Percentiles rank a stretch among this genome's conserved stretches.
Evolutionary conservation across 1,140 invertebrate genomes (phyloP).

Genomic region (Adoxophyes honmai): DNA sequence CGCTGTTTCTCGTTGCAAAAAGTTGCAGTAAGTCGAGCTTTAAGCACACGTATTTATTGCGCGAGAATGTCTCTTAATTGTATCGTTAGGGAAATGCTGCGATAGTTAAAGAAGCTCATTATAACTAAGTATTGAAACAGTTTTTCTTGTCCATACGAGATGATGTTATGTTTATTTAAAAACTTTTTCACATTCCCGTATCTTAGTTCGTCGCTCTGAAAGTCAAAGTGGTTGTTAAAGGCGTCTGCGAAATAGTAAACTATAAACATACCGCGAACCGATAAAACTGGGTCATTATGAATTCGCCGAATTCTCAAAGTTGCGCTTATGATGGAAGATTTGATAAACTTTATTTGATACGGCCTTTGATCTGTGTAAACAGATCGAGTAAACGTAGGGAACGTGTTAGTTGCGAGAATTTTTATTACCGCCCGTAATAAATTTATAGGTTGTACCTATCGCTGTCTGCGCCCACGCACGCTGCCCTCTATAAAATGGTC

Average conservation of each 20-base stretch:
- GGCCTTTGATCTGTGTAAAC: slow-evolving; percentile 71
- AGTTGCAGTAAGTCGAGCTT: neutral
- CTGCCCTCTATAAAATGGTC: slow-evolving; percentile 48
- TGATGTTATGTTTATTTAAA: neutral
- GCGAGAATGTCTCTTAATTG: neutral
- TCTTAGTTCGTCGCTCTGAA: neutral
- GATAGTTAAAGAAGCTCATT: slow-evolving; percentile 15
- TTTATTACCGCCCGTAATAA: slow-evolving; percentile 64
- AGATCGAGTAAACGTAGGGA: slow-evolving; percentile 71
- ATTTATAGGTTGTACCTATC: slow-evolving; percentile 66
- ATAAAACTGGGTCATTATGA: slow-evolving; percentile 5
- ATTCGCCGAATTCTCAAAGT: slow-evolving; percentile 40
- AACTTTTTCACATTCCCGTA: neutral
- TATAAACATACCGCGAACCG: neutral
- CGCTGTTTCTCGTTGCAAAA: neutral
- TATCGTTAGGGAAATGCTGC: neutral
- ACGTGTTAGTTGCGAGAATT: slow-evolving; percentile 65
- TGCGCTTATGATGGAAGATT: slow-evolving; percentile 48
- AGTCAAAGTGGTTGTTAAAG: neutral
- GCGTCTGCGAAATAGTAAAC: slow-evolving; percentile 1
- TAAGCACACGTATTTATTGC: neutral
- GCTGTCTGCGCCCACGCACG: slow-evolving; percentile 56
- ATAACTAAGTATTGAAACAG: neutral
- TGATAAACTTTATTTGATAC: slow-evolving; percentile 61
- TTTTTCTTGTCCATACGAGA: neutral